Conservation (phyloP, 1,140 invertebrate genomes). For the Neodiprion fabricii region DNA sequence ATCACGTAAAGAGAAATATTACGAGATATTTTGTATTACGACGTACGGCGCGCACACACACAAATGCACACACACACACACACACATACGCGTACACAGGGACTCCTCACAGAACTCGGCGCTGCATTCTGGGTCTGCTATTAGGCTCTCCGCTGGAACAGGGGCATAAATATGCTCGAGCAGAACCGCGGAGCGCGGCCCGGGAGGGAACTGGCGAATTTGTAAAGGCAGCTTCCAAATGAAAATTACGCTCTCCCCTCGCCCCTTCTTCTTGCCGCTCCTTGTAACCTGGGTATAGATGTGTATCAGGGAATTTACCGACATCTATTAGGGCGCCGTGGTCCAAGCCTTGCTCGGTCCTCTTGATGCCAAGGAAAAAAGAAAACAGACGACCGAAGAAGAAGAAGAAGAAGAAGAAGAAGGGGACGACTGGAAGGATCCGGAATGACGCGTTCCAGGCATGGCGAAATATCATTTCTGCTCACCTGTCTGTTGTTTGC, state of each 20-base stretch:
- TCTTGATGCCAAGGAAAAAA: neutral
- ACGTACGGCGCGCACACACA: neutral
- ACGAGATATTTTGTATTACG: slow-evolving; percentile 4
- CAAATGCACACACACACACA: too few relatives aligned
- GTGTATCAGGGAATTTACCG: slow-evolving; percentile 7
- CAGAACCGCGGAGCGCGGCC: neutral
- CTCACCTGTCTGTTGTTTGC: too few relatives aligned
- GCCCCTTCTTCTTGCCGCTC: neutral
- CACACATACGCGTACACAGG: too few relatives aligned
- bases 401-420: neutral
- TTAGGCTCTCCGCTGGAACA: too few relatives aligned
- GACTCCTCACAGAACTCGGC: neutral
- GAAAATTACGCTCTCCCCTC: neutral
- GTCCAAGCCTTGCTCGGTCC: neutral
- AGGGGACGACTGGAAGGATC: too few relatives aligned
- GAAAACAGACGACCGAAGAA: neutral
- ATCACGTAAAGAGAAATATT: slow-evolving; percentile 2
- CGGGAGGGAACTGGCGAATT: neutral
- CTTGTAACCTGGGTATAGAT: neutral
- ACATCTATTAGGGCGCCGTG: neutral
- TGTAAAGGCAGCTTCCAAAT: slow-evolving; percentile 7
- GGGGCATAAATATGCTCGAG: neutral
- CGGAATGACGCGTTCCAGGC: too few relatives aligned
- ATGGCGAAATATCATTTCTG: too few relatives aligned
- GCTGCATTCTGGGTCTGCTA: neutral